Conservation (phyloP, 1,140 invertebrate genomes). For the Bombus terrestris region DNA sequence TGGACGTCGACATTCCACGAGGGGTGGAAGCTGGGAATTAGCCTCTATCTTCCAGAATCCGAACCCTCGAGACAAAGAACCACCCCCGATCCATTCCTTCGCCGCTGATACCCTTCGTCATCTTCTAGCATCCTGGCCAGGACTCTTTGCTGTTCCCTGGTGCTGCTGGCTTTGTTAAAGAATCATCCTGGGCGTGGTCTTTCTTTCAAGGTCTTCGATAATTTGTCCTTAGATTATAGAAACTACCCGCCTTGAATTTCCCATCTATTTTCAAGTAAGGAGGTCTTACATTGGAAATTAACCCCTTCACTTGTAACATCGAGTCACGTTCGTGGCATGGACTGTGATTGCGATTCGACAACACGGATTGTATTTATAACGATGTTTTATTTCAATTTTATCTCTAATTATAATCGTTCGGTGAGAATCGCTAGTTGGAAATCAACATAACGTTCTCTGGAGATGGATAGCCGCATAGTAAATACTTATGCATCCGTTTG, state of each 20-base stretch:
- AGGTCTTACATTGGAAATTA: too few species aligned
- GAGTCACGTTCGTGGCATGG: too few species aligned
- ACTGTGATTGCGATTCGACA: background rate
- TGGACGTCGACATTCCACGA: conserved; percentile 75
- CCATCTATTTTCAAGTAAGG: too few species aligned
- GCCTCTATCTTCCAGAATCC: conserved; percentile 79
- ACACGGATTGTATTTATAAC: background rate
- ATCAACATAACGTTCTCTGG: too few species aligned
- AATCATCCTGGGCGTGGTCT: conserved; percentile 64
- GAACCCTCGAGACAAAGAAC: conserved; percentile 80
- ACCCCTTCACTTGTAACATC: too few species aligned
- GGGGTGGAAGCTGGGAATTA: conserved; percentile 81
- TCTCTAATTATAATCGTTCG: background rate
- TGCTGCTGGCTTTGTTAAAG: conserved; percentile 55
- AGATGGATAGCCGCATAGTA: too few species aligned
- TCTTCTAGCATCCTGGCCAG: conserved; percentile 43
- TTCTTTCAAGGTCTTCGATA: conserved; percentile 40
- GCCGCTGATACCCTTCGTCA: conserved; percentile 58
- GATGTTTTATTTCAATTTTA: background rate
- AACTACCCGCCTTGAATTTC: background rate
- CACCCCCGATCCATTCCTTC: conserved; percentile 32
- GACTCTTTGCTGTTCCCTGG: conserved; percentile 47
- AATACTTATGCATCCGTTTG: too few species aligned
- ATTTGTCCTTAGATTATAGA: conserved; percentile 41
- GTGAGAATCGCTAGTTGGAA: background rate